phyloP scores from a whole-genome alignment of 2,888 invertebrate species.

The Yponomeuta evonymella region DNA sequence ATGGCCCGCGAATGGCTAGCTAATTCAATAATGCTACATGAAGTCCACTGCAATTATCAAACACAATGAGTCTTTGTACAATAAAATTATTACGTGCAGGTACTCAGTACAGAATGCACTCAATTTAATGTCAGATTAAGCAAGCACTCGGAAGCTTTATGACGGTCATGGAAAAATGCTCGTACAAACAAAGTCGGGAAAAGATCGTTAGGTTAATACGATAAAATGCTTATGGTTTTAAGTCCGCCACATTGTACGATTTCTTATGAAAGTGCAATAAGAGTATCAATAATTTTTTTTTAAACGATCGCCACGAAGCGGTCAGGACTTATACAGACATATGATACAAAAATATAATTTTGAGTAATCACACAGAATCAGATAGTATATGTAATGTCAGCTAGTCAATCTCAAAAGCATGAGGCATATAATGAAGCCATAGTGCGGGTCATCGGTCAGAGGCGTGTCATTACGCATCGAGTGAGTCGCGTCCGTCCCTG shows the following conservation, averaged over 20 bases:
- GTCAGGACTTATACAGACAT: too few species aligned
- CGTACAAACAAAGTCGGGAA: not conserved
- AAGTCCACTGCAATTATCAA: slow-evolving; percentile 42
- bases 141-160: not conserved
- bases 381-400: too few species aligned
- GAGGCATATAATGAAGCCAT: not conserved
- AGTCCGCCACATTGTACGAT: too few species aligned
- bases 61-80: slow-evolving; percentile 36
- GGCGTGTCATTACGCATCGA: not conserved
- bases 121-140: slow-evolving; percentile 11
- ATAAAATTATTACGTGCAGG: slow-evolving; percentile 43
- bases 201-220: not conserved
- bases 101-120: slow-evolving; percentile 35
- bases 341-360: too few species aligned
- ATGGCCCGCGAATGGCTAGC: slow-evolving; percentile 29
- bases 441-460: not conserved
- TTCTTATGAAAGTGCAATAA: too few species aligned
- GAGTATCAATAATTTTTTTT: too few species aligned
- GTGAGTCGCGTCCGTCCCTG: slow-evolving; percentile 11
- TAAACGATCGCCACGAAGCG: too few species aligned
- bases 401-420: too few species aligned
- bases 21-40: slow-evolving; percentile 28
- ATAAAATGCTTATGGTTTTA: too few species aligned
- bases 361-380: too few species aligned
- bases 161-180: not conserved